phyloP scores from a whole-genome alignment of 2,113 vertebrate species.

The Bubo bubo region DNA sequence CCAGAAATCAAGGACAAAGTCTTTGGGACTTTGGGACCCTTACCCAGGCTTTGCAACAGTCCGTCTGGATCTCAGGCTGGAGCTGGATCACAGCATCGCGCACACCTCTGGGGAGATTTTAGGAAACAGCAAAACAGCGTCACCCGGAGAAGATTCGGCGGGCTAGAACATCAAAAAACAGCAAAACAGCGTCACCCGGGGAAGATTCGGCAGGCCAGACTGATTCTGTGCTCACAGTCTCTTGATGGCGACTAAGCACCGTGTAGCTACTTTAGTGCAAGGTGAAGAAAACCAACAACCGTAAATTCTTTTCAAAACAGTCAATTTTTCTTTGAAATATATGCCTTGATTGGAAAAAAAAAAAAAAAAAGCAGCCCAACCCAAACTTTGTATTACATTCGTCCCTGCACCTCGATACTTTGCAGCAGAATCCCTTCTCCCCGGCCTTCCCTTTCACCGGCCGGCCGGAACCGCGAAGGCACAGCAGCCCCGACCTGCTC shows the following conservation, averaged over 20 bases:
- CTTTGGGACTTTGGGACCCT: not conserved
- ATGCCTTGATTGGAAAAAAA: not conserved
- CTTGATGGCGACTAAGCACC: too few species aligned
- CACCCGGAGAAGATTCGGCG: accelerated
- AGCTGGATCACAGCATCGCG: accelerated
- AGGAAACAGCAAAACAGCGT: not conserved
- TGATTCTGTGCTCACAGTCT: accelerated
- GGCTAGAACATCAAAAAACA: not conserved
- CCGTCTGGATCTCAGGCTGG: not conserved
- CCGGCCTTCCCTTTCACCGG: too few species aligned
- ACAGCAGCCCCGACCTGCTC: too few species aligned
- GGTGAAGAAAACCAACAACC: accelerated
- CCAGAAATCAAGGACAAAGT: not conserved
- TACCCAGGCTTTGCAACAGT: not conserved
- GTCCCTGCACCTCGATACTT: not conserved
- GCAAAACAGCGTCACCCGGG: not conserved
- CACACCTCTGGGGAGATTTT: accelerated
- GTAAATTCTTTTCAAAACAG: not conserved
- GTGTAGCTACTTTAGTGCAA: not conserved
- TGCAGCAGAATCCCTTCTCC: not conserved
- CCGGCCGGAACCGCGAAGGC: not conserved
- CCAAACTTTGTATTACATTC: too few species aligned
- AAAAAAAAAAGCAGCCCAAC: too few species aligned
- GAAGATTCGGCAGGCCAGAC: not conserved
- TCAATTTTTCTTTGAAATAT: not conserved